Evolutionary conservation across 2,797 vertebrate species (phyloP).

Genomic region (Argentina silus): DNA sequence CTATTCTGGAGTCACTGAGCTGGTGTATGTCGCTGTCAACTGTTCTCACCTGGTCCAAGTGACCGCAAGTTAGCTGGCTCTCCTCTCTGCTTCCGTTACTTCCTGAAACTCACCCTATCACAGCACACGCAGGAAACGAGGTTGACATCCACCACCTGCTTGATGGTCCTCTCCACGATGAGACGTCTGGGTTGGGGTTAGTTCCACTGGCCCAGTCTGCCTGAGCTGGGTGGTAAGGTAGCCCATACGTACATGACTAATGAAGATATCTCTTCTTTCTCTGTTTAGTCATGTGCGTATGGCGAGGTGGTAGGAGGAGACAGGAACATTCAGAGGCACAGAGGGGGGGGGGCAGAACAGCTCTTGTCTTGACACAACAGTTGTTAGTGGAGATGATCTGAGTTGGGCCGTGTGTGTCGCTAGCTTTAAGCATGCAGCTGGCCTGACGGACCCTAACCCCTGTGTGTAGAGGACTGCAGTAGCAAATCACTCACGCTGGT

Average conservation of each 20-base stretch:
- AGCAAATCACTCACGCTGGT: background rate
- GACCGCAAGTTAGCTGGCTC: background rate
- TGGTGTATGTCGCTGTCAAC: too few species aligned
- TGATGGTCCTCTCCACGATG: background rate
- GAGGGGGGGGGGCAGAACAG: slow-evolving; percentile 20
- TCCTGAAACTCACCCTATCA: background rate
- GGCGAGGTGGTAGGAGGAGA: background rate
- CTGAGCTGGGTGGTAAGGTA: too few species aligned
- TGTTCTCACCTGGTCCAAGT: background rate
- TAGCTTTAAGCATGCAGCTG: slow-evolving; percentile 53
- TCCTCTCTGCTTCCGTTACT: background rate
- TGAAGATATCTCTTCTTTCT: too few species aligned
- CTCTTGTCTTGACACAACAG: background rate
- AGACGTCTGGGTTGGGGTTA: too few species aligned
- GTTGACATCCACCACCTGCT: background rate
- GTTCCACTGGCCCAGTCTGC: too few species aligned
- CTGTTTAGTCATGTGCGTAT: too few species aligned
- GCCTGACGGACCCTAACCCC: background rate
- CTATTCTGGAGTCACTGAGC: too few species aligned
- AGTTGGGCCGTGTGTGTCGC: slow-evolving; percentile 35
- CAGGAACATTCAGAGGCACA: background rate
- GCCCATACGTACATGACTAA: too few species aligned
- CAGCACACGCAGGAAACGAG: too few species aligned
- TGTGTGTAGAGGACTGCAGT: slow-evolving; percentile 11
- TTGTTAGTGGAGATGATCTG: background rate